Conservation (phyloP, 1,140 invertebrate species). For the Radopholus similis region DNA sequence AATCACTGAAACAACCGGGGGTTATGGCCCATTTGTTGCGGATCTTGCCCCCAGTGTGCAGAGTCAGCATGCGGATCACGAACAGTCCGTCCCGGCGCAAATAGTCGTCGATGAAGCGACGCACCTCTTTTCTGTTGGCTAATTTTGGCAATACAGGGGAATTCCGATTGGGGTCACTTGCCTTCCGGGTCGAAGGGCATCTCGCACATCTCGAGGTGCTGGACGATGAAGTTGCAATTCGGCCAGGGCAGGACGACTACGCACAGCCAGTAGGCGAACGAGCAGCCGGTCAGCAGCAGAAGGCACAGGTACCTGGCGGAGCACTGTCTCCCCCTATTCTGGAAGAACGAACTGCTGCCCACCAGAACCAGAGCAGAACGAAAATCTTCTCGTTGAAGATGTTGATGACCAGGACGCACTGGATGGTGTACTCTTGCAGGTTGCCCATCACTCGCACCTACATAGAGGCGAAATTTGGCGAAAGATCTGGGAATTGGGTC, state of each 20-base stretch:
- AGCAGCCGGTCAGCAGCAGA: conserved; percentile 61
- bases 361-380: conserved; percentile 63
- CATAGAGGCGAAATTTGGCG: conserved; percentile 61
- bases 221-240: conserved; percentile 41
- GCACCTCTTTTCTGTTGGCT: conserved; percentile 38
- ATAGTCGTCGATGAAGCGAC: conserved; percentile 62
- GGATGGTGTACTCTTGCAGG: conserved; percentile 62
- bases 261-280: conserved; percentile 49
- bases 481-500: too few relatives aligned
- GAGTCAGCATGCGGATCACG: conserved; percentile 63
- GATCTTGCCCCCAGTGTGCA: conserved; percentile 47
- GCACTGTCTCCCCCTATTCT: too few relatives aligned
- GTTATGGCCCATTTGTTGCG: too few relatives aligned
- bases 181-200: conserved; percentile 49
- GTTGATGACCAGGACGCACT: conserved; percentile 65
- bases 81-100: conserved; percentile 64
- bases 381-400: conserved; percentile 66
- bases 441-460: conserved; percentile 58
- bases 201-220: conserved; percentile 55
- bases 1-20: conserved; percentile 31
- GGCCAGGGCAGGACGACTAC: conserved; percentile 44
- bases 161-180: conserved; percentile 26
- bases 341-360: neutral
- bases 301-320: conserved; percentile 62
- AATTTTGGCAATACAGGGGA: conserved; percentile 21